phyloP scores from a whole-genome alignment of 2,888 invertebrate genomes.

The Phanerotoma sp. region DNA sequence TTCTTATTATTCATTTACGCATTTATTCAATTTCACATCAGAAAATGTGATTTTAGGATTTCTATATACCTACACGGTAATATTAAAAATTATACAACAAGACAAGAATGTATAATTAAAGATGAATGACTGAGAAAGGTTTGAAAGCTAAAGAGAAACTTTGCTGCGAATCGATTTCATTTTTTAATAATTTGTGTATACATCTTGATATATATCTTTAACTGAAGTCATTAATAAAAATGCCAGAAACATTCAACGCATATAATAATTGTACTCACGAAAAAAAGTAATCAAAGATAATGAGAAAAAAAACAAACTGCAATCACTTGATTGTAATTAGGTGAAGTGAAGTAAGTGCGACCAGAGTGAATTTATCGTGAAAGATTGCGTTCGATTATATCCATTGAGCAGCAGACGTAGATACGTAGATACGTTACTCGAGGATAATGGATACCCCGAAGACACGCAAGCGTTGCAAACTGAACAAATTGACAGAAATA shows the following conservation, averaged over 20 bases:
- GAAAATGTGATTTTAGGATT: neutral
- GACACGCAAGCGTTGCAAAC: slow-evolving; percentile 14
- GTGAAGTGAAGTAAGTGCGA: slow-evolving; percentile 4
- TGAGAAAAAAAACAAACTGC: neutral
- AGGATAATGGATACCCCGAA: slow-evolving; percentile 20
- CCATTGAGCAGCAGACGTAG: slow-evolving; percentile 14
- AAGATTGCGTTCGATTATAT: slow-evolving; percentile 23
- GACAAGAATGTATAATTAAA: neutral
- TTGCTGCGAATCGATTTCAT: slow-evolving; percentile 16
- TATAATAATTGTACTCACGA: neutral
- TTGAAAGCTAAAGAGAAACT: neutral
- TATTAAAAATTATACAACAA: neutral
- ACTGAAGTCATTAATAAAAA: slow-evolving; percentile 6
- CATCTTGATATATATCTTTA: neutral
- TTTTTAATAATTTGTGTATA: neutral
- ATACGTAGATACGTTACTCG: too few relatives aligned
- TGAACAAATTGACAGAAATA: slow-evolving; percentile 8
- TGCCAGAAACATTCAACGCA: slow-evolving; percentile 5
- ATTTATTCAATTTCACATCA: slow-evolving; percentile 1
- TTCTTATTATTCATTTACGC: slow-evolving; percentile 12
- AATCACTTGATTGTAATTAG: slow-evolving; percentile 23
- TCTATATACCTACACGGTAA: slow-evolving; percentile 2
- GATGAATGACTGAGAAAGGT: neutral
- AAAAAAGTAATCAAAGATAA: slow-evolving; percentile 1
- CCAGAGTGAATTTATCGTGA: slow-evolving; percentile 15